Conservation (phyloP, 2,888 invertebrate genomes). For the Asteroscopus sphinx region DNA sequence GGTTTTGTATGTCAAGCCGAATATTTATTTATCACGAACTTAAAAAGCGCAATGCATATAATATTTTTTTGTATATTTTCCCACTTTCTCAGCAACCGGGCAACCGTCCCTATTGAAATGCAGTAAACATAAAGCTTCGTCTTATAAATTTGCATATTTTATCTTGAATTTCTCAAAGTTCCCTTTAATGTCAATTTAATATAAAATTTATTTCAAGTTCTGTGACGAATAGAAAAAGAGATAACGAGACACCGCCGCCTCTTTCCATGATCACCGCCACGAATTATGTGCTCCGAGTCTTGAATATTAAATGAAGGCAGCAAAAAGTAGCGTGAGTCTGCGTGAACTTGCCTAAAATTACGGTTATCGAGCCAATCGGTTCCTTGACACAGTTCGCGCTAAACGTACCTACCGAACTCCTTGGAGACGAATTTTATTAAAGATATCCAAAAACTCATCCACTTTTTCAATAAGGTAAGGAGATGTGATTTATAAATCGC, state of each 20-base stretch:
- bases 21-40: too few species aligned
- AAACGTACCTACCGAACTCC: constrained; percentile 61
- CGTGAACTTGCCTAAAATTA: constrained; percentile 79
- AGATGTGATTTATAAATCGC: constrained; percentile 63
- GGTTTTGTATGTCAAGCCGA: too few species aligned
- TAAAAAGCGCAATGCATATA: background rate
- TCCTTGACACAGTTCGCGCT: constrained; percentile 62
- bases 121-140: constrained; percentile 58
- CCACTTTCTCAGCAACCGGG: constrained; percentile 46
- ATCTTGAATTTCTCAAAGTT: constrained; percentile 63
- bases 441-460: constrained; percentile 64
- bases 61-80: background rate
- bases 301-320: constrained; percentile 81
- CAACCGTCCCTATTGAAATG: constrained; percentile 57
- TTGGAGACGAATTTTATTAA: constrained; percentile 67
- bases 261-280: constrained; percentile 79
- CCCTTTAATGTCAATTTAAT: constrained; percentile 73
- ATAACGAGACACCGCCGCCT: constrained; percentile 77
- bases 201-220: constrained; percentile 72
- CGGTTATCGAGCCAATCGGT: constrained; percentile 78
- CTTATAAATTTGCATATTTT: constrained; percentile 64
- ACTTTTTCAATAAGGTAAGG: constrained; percentile 69
- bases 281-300: constrained; percentile 81
- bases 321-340: constrained; percentile 71
- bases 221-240: constrained; percentile 79